Conservation (phyloP, 2,888 invertebrate genomes). For the Blera fallax region DNA sequence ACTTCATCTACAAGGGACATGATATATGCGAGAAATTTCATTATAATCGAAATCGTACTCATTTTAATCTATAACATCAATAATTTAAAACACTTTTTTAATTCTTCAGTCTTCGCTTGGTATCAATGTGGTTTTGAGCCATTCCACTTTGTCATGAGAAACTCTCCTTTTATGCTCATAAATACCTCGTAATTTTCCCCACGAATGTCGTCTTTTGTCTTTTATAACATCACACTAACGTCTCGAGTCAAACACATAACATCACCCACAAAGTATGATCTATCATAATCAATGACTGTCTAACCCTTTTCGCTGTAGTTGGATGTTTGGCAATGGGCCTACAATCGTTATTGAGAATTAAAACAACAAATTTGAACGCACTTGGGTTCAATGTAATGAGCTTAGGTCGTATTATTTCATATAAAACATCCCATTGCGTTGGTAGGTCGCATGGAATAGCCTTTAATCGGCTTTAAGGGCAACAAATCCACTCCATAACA, state of each 20-base stretch:
- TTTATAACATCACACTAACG: not conserved
- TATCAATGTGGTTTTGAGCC: not conserved
- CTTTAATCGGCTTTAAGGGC: conserved; percentile 12
- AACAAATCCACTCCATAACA: conserved; percentile 19
- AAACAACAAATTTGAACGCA: conserved; percentile 1
- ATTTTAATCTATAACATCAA: too few species aligned
- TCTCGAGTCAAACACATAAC: not conserved
- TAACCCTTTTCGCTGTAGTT: not conserved
- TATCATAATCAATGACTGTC: conserved; percentile 4
- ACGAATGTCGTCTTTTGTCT: not conserved
- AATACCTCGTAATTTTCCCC: not conserved
- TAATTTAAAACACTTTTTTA: too few species aligned
- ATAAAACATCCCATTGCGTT: conserved; percentile 1
- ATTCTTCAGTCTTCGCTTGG: too few species aligned
- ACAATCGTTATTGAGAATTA: not conserved
- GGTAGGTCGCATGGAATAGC: not conserved
- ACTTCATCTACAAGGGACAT: too few species aligned
- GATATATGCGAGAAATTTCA: too few species aligned
- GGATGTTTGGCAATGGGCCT: not conserved
- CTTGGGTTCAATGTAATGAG: conserved; percentile 6
- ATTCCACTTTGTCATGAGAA: not conserved
- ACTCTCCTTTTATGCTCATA: not conserved
- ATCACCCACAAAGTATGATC: conserved; percentile 10
- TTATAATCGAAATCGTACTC: too few species aligned
- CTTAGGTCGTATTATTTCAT: conserved; percentile 20